These are phyloP conservation scores for Stichopus chloronotus DNA, from an alignment of 35 echinoderm and acorn worm species.

Conservation along the genomic window DNA sequence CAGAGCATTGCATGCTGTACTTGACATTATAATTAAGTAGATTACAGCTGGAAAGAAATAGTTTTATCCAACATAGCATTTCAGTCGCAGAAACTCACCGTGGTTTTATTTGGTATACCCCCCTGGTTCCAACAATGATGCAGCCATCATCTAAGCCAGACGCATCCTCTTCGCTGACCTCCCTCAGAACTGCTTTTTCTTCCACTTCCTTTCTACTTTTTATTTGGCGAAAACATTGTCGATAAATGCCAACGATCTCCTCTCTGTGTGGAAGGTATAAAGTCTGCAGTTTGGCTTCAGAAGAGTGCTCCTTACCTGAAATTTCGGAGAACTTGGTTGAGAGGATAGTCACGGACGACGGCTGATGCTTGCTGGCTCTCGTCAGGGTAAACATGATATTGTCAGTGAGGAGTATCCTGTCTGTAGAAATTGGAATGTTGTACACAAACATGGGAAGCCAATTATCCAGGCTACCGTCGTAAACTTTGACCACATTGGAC, in stretches of 20 bases:
- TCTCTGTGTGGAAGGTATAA: constrained; percentile 64
- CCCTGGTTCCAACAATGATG: background rate
- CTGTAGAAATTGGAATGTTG: constrained; percentile 51
- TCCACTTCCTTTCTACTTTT: background rate
- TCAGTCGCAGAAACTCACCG: background rate
- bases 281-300: constrained; percentile 67
- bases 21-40: no score
- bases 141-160: background rate
- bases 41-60: no score
- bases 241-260: constrained; percentile 58
- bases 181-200: background rate
- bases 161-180: background rate
- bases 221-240: constrained; percentile 14
- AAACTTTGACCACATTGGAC: constrained; percentile 49
- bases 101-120: constrained; percentile 33
- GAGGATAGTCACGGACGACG: background rate
- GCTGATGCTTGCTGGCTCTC: background rate
- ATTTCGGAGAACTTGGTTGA: constrained; percentile 46
- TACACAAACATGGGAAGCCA: constrained; percentile 28
- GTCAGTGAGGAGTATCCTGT: constrained; percentile 45
- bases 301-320: constrained; percentile 18
- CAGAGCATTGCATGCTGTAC: no score
- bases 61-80: background rate
- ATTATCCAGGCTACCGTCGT: constrained; percentile 49
- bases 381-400: constrained; percentile 51